Conservation (phyloP, 1,140 invertebrate species). For the Atta texana region DNA sequence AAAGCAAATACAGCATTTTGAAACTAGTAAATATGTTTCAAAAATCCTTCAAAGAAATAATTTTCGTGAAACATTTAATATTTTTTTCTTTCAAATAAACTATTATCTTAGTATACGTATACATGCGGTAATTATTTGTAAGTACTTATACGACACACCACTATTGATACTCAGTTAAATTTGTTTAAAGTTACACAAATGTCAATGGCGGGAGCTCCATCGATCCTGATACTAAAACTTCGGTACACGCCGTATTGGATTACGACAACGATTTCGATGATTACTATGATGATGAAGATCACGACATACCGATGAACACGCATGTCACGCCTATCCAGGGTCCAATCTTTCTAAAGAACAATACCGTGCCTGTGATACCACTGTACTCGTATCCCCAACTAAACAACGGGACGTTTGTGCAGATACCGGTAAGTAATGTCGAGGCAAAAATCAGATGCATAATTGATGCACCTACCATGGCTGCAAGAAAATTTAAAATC, state of each 20-base stretch:
- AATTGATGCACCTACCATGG: no score
- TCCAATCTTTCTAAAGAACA: conserved; percentile 92
- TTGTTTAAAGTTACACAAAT: conserved; percentile 85
- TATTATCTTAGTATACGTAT: no score
- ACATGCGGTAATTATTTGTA: no score
- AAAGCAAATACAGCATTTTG: no score
- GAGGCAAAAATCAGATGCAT: background rate
- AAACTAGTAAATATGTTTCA: background rate
- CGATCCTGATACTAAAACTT: conserved; percentile 87
- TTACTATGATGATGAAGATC: conserved; percentile 87
- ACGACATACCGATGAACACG: conserved; percentile 77
- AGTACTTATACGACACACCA: no score
- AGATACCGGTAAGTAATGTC: conserved; percentile 92
- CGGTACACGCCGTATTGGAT: conserved; percentile 90
- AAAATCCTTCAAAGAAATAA: no score
- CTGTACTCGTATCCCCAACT: conserved; percentile 93
- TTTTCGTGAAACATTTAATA: no score
- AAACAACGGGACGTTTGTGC: conserved; percentile 93
- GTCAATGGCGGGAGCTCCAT: conserved; percentile 85
- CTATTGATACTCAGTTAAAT: background rate
- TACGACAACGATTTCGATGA: conserved; percentile 88
- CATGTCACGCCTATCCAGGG: conserved; percentile 93
- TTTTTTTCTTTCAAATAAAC: no score
- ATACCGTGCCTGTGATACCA: conserved; percentile 93
- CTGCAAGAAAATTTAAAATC: no score